Evolutionary conservation across 2,113 vertebrate genomes (phyloP).

Genomic region (Irena cyanogastra): DNA sequence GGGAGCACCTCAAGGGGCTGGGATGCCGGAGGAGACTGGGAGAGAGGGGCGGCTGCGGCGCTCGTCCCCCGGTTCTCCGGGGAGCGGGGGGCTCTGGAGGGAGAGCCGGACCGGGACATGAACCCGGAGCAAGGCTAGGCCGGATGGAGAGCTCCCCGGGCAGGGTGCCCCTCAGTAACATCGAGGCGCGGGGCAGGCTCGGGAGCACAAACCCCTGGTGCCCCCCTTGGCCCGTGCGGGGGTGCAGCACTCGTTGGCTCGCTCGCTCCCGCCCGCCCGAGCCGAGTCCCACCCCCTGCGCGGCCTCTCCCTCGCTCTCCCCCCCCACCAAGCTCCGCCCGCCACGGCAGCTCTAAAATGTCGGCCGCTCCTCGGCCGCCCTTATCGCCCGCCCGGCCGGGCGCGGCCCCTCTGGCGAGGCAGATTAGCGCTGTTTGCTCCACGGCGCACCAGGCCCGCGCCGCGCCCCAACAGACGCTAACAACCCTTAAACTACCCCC

Average conservation of each 20-base stretch:
- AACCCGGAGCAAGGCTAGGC: neutral
- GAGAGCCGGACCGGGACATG: too few species aligned
- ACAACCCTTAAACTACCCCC: too few species aligned
- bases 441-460: neutral
- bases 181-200: neutral
- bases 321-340: neutral
- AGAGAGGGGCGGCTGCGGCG: too few species aligned
- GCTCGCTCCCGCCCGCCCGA: neutral
- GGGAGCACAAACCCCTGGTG: neutral
- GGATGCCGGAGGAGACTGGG: too few species aligned
- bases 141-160: neutral
- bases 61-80: too few species aligned
- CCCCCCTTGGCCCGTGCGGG: fast-evolving
- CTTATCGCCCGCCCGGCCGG: neutral
- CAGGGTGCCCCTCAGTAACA: neutral
- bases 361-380: neutral
- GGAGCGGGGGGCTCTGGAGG: too few species aligned
- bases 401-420: neutral
- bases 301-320: neutral
- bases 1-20: too few species aligned
- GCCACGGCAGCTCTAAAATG: conserved; percentile 5
- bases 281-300: neutral
- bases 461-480: fast-evolving
- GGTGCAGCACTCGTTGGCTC: too few species aligned
- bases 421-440: neutral